phyloP scores from a whole-genome alignment of 1,140 invertebrate genomes.

The Sogatella furcifera region DNA sequence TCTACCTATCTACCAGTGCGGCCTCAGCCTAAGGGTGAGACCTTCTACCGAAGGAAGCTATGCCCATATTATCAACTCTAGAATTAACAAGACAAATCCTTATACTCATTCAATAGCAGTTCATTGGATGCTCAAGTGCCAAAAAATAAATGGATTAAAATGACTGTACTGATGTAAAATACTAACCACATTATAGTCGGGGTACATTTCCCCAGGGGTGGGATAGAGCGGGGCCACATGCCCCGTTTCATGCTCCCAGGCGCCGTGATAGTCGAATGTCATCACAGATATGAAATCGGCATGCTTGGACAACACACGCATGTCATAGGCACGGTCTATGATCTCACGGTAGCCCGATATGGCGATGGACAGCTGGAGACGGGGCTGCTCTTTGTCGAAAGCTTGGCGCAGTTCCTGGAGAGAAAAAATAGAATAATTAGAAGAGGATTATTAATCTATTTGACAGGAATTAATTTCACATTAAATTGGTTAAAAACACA shows the following conservation, averaged over 20 bases:
- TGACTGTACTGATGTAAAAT: too few species aligned
- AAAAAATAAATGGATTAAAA: too few species aligned
- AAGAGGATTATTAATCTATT: neutral
- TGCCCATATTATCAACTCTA: too few species aligned
- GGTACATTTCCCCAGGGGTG: slow-evolving; percentile 45
- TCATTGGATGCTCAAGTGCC: too few species aligned
- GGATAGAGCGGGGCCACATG: slow-evolving; percentile 72
- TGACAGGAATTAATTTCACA: too few species aligned
- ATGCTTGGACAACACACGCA: slow-evolving; percentile 49
- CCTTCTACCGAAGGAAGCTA: too few species aligned
- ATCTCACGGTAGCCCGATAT: slow-evolving; percentile 84
- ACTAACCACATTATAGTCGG: slow-evolving; percentile 68
- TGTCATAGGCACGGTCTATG: slow-evolving; percentile 71
- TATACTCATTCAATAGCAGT: too few species aligned
- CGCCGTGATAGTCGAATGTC: slow-evolving; percentile 82
- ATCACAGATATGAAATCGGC: slow-evolving; percentile 79
- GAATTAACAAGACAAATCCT: too few species aligned
- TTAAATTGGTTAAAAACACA: too few species aligned
- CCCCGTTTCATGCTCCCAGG: slow-evolving; percentile 69
- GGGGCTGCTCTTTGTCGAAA: slow-evolving; percentile 54
- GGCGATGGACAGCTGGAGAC: slow-evolving; percentile 64
- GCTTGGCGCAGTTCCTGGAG: slow-evolving; percentile 61
- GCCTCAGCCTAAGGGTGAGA: too few species aligned
- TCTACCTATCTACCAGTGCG: too few species aligned
- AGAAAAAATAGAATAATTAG: slow-evolving; percentile 18